phyloP scores from a whole-genome alignment of 2,113 vertebrate genomes.

The Sigmodon hispidus region DNA sequence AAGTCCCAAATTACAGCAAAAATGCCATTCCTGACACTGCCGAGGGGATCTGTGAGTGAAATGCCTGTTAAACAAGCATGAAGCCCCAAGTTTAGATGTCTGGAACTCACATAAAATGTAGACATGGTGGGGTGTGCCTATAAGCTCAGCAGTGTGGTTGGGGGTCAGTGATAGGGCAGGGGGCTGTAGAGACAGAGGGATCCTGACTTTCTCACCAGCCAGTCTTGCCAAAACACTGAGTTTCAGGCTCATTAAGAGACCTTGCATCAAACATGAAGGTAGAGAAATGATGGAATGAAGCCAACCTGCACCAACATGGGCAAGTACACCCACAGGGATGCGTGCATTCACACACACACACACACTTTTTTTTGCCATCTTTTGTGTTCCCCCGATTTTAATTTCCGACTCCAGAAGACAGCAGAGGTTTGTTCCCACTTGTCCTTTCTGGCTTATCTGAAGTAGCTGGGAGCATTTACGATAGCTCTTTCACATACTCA shows the following conservation, averaged over 20 bases:
- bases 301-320: neutral
- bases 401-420: neutral
- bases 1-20: neutral
- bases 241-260: neutral
- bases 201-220: neutral
- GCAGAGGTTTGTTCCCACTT: neutral
- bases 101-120: neutral
- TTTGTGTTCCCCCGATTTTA: neutral
- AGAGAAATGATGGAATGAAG: neutral
- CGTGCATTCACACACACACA: neutral
- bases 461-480: neutral
- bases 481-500: neutral
- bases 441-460: neutral
- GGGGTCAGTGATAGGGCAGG: neutral
- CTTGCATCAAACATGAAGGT: neutral
- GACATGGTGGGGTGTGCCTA: neutral
- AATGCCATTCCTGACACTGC: neutral
- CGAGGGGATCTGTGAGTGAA: neutral
- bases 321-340: neutral
- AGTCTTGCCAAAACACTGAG: neutral
- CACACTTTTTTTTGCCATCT: neutral
- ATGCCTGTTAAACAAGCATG: neutral
- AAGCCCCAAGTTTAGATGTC: neutral
- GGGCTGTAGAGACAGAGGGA: neutral
- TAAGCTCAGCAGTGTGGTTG: neutral